Base-by-base conservation (phyloP, 2,797 vertebrate species). In the Lacerta bilineata region DNA sequence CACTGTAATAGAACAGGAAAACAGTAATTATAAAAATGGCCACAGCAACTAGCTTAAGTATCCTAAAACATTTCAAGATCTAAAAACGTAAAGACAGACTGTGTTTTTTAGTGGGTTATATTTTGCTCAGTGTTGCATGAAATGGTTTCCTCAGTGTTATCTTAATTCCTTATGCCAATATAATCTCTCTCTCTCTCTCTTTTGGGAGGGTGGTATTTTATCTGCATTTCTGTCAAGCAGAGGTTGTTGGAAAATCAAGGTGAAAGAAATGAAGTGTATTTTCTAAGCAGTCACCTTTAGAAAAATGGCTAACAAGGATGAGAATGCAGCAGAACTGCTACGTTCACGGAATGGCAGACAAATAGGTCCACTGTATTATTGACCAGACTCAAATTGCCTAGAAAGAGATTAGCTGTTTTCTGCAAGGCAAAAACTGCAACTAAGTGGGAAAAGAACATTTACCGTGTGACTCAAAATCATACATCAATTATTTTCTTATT, bases 31-130 rank as follows among this genome's bases (percentile, higher is more conserved):
- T 84, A 55, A 59, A 27, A 71, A 9, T 74, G 20, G 69, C 25
- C n/a, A 7, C n/a, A 33, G 13, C 39, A 74, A 75, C 13, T 7
- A 39, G 69, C 59, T 11, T 23, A 39, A 36, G n/a, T 27, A 74
- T 55, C 87, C 36, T 78, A 33, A 18, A 46, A 8, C 61, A 68
- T 39, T 90, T 87, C 4, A 8, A 77, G 1, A 72, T 90, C 83
- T 5, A 43, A n/a, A 6, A 80, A 87, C 71, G 71, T 83, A 72
- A 25, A 76, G 66, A 74, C 1, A 39, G 88, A 0, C 55, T 55
- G 0, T 0, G 75, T 10, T 25, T 8, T 3, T 1, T 39, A 39
- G 20, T 0, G 89, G 77, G 3, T 1, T 68, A 25, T 5, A 27
- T 10, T 88, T 27, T 23, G 4, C 6, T 5, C 46, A 78, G 66